Percentiles rank a stretch among this genome's conserved stretches.
Evolutionary conservation across 1,140 invertebrate genomes (phyloP).

Genomic region (Zophobas atratus): DNA sequence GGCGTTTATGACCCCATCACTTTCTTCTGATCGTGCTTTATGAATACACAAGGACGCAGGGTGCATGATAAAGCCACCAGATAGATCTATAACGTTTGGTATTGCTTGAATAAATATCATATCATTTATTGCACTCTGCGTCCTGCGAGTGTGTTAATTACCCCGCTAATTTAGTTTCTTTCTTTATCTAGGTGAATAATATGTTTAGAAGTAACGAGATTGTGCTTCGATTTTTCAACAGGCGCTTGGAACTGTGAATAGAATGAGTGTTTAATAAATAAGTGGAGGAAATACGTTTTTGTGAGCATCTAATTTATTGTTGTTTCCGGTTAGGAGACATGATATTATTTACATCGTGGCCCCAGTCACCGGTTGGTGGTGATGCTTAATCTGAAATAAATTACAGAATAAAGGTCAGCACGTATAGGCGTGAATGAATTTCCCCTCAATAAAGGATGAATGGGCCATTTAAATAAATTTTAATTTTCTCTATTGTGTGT

Average conservation of each 20-base stretch:
- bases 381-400: conserved; percentile 39
- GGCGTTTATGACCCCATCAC: too few species aligned
- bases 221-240: not conserved
- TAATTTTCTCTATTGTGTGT: conserved; percentile 21
- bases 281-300: conserved; percentile 25
- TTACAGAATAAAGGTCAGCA: conserved; percentile 42
- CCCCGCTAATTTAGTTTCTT: not conserved
- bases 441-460: conserved; percentile 40
- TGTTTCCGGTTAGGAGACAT: conserved; percentile 22
- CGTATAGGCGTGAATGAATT: conserved; percentile 42
- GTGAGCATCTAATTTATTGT: conserved; percentile 25
- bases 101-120: too few species aligned
- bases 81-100: too few species aligned
- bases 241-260: not conserved
- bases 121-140: too few species aligned
- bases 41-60: too few species aligned
- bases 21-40: too few species aligned
- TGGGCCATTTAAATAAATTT: conserved; percentile 29
- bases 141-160: too few species aligned
- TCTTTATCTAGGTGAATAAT: too few species aligned
- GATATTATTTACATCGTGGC: conserved; percentile 31
- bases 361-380: conserved; percentile 37
- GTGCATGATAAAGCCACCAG: too few species aligned
- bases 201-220: not conserved
- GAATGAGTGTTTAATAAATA: conserved; percentile 12